A percentile compares a stretch with the other conserved stretches of the same genome.
These are phyloP conservation scores for Micrasema longulum DNA, from an alignment of 1,140 invertebrate genomes.

Conservation along the genomic window DNA sequence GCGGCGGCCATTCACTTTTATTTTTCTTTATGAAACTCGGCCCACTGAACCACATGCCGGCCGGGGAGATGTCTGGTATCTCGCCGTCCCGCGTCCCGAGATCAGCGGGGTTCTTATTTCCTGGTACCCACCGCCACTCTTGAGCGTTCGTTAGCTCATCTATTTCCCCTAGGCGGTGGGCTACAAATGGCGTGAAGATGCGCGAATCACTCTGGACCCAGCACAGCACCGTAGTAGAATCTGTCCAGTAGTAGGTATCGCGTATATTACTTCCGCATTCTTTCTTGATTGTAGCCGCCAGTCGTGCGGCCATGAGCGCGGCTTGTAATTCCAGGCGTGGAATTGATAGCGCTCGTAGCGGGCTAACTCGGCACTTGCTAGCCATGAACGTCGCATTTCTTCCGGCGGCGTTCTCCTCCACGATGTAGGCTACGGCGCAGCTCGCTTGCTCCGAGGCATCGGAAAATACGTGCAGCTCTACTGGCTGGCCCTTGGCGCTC, in stretches of 20 bases:
- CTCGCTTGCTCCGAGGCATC: conserved; percentile 40
- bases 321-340: conserved; percentile 37
- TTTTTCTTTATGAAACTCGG: neutral
- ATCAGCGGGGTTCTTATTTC: conserved; percentile 56
- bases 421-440: conserved; percentile 49
- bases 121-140: conserved; percentile 55
- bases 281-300: conserved; percentile 19
- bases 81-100: conserved; percentile 46
- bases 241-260: conserved; percentile 41
- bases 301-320: conserved; percentile 31
- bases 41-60: neutral
- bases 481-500: neutral
- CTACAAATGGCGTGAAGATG: conserved; percentile 41
- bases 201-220: conserved; percentile 52
- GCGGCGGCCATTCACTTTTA: neutral
- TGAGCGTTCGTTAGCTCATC: conserved; percentile 25
- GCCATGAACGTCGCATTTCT: conserved; percentile 34
- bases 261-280: neutral
- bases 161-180: conserved; percentile 52
- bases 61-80: neutral
- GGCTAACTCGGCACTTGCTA: conserved; percentile 52
- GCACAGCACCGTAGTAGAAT: conserved; percentile 46
- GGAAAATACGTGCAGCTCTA: conserved; percentile 33
- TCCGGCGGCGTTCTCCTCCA: conserved; percentile 31
- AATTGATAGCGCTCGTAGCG: conserved; percentile 42